Percentiles rank a stretch among this genome's conserved stretches.
Evolutionary conservation across 2,113 vertebrate genomes (phyloP).

Genomic region (Macquaria australasica): DNA sequence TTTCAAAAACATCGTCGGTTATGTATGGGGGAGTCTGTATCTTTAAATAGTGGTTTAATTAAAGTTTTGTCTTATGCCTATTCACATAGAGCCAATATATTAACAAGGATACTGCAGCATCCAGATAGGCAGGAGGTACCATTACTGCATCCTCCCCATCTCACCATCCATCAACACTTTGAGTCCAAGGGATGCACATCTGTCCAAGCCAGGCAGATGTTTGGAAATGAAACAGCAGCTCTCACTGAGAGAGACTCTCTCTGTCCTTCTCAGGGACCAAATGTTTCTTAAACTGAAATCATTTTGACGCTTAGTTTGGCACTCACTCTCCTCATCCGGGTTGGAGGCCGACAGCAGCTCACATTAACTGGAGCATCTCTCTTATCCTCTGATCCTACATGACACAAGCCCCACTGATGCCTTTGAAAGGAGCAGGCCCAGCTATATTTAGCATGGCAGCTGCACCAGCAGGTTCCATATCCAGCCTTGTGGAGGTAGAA

Average conservation of each 20-base stretch:
- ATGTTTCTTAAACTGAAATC: slow-evolving; percentile 54
- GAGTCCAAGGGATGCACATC: slow-evolving; percentile 18
- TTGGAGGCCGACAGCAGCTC: slow-evolving; percentile 52
- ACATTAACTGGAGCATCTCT: slow-evolving; percentile 66
- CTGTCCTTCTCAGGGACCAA: slow-evolving; percentile 41
- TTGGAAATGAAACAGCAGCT: slow-evolving; percentile 24
- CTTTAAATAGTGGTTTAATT: not conserved
- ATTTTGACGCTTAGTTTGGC: slow-evolving; percentile 46
- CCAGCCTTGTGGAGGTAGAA: slow-evolving; percentile 29
- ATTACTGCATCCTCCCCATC: not conserved
- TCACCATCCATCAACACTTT: not conserved
- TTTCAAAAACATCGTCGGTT: not conserved
- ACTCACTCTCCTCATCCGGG: slow-evolving; percentile 17
- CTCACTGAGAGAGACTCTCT: slow-evolving; percentile 18
- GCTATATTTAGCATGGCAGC: slow-evolving; percentile 75
- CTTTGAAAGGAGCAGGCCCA: slow-evolving; percentile 63
- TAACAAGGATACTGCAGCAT: not conserved
- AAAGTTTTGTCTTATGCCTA: not conserved
- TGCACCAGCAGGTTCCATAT: slow-evolving; percentile 53
- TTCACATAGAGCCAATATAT: not conserved
- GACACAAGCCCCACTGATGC: slow-evolving; percentile 65
- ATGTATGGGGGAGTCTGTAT: not conserved
- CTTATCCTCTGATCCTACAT: slow-evolving; percentile 63
- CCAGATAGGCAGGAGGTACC: not conserved
- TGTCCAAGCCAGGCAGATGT: slow-evolving; percentile 45